Percentiles rank a stretch among this genome's conserved stretches.
These are phyloP conservation scores for Sebastes nivosus DNA, from an alignment of 2,797 vertebrate genomes.

Conservation along the genomic window DNA sequence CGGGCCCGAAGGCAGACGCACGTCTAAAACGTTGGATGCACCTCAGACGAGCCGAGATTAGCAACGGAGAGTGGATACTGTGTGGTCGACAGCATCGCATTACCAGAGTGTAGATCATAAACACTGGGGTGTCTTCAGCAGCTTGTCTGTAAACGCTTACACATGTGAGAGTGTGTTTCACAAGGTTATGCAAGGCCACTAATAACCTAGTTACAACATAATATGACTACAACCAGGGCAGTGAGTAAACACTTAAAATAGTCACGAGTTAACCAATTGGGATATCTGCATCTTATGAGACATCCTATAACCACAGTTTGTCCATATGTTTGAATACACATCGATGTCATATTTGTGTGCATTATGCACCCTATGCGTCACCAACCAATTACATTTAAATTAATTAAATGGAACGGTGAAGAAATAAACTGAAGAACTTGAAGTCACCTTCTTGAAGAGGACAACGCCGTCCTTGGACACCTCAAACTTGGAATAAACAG, in stretches of 20 bases:
- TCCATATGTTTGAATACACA: not conserved
- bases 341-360: not conserved
- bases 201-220: not conserved
- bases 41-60: conserved; percentile 54
- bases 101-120: conserved; percentile 37
- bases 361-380: not conserved
- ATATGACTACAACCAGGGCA: not conserved
- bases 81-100: conserved; percentile 43
- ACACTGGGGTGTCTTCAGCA: conserved; percentile 7
- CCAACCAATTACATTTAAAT: not conserved
- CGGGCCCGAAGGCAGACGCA: conserved; percentile 2
- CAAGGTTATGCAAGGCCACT: not conserved
- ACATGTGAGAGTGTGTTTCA: not conserved
- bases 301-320: not conserved
- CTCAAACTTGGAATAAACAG: conserved; percentile 89
- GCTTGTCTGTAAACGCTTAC: not conserved
- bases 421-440: not conserved
- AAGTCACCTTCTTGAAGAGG: conserved; percentile 96
- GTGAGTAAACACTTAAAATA: not conserved
- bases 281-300: not conserved
- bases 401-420: not conserved
- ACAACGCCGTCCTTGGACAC: conserved; percentile 87
- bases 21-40: not conserved
- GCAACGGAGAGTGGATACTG: conserved; percentile 31
- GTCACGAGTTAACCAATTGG: not conserved